Evolutionary conservation across 1,140 invertebrate genomes (phyloP).

Genomic region (Lanistes nyassanus): DNA sequence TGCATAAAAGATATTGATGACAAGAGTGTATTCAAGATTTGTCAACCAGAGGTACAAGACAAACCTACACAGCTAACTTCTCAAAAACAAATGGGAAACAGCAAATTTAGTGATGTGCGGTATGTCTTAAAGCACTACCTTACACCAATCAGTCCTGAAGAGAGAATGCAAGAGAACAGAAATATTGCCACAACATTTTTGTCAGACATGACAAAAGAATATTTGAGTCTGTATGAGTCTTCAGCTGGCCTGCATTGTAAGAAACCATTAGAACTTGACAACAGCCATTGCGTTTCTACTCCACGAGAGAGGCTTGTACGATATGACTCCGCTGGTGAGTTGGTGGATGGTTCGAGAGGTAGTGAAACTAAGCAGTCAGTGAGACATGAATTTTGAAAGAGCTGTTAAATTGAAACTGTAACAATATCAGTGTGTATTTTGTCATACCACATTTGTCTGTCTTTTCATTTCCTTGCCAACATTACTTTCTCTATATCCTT

Average conservation of each 20-base stretch:
- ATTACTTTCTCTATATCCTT: no score
- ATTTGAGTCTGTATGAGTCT: not conserved
- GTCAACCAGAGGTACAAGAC: not conserved
- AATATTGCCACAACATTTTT: slow-evolving; percentile 2
- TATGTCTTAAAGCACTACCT: slow-evolving; percentile 31
- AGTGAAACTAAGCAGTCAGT: no score
- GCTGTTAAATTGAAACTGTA: no score
- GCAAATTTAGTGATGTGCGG: slow-evolving; percentile 9
- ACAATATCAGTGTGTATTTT: no score
- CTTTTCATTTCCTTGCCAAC: no score
- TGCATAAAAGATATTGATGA: slow-evolving; percentile 35
- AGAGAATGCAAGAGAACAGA: not conserved
- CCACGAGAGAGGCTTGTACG: slow-evolving; percentile 10
- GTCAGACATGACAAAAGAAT: not conserved
- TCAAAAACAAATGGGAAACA: not conserved
- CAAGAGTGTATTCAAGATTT: slow-evolving; percentile 29
- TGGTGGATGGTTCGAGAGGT: no score
- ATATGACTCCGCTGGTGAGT: slow-evolving; percentile 14
- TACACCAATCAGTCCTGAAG: not conserved
- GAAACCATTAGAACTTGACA: not conserved
- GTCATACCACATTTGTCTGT: no score
- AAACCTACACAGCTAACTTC: not conserved
- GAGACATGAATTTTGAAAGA: no score
- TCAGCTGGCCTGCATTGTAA: not conserved
- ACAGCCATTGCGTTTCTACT: not conserved